phyloP scores from a whole-genome alignment of 1,140 invertebrate genomes.

The Conus ventricosus region DNA sequence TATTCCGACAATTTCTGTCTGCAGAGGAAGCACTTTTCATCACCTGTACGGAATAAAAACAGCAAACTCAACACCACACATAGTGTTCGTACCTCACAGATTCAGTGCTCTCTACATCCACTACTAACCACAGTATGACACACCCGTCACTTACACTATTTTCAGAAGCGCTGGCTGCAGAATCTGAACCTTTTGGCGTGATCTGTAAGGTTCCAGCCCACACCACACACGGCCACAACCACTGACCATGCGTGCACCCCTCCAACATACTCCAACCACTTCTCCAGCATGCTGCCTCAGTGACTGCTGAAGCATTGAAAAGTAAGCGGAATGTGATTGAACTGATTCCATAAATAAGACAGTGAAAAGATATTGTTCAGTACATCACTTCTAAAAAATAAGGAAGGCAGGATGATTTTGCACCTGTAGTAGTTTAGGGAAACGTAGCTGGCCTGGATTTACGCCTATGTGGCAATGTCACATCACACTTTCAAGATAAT shows the following conservation, averaged over 20 bases:
- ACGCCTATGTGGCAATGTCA: too few species aligned
- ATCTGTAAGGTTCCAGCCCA: constrained; percentile 47
- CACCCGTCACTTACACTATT: neutral
- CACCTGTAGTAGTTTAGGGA: too few species aligned
- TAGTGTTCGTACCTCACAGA: too few species aligned
- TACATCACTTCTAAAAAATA: neutral
- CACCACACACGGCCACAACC: constrained; percentile 45
- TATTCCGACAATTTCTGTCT: too few species aligned
- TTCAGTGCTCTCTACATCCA: too few species aligned
- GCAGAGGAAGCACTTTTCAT: too few species aligned
- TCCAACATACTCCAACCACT: constrained; percentile 41
- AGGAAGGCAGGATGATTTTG: neutral
- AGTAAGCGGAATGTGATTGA: neutral
- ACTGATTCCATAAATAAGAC: neutral
- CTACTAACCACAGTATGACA: too few species aligned
- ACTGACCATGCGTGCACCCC: constrained; percentile 58
- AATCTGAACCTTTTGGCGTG: constrained; percentile 19
- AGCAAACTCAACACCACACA: too few species aligned
- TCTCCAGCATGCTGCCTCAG: constrained; percentile 51
- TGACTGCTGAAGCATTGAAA: neutral
- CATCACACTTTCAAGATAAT: too few species aligned
- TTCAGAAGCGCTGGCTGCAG: neutral
- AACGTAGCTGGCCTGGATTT: too few species aligned
- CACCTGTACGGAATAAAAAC: too few species aligned
- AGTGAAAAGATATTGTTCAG: too few species aligned